A percentile compares a stretch with the other conserved stretches of the same genome.
Evolutionary conservation across 2,888 invertebrate species (phyloP).

Genomic region (Hypsopygia costalis): DNA sequence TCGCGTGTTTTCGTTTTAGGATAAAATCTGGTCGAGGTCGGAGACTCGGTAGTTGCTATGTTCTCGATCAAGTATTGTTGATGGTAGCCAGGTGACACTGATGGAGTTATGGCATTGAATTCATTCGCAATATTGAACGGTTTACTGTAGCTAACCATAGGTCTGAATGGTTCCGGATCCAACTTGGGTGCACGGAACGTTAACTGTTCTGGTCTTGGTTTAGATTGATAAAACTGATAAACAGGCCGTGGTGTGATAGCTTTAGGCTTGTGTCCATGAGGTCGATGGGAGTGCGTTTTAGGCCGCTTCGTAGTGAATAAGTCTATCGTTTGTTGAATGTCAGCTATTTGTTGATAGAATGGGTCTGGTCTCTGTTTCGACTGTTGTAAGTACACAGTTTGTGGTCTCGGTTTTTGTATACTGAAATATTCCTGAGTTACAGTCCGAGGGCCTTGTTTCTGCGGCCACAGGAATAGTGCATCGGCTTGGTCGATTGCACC

Average conservation of each 20-base stretch:
- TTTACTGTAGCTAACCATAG: slow-evolving; percentile 82
- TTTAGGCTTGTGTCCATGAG: slow-evolving; percentile 68
- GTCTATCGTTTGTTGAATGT: slow-evolving; percentile 83
- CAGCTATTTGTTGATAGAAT: slow-evolving; percentile 84
- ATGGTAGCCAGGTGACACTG: slow-evolving; percentile 56
- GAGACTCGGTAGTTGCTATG: slow-evolving; percentile 74
- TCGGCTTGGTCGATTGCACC: slow-evolving; percentile 69
- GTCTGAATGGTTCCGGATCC: slow-evolving; percentile 82
- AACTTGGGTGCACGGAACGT: slow-evolving; percentile 74
- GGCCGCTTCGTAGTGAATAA: slow-evolving; percentile 81
- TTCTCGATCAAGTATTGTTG: slow-evolving; percentile 71
- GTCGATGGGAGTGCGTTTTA: slow-evolving; percentile 60
- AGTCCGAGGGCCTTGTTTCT: slow-evolving; percentile 73
- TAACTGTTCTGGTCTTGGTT: slow-evolving; percentile 65
- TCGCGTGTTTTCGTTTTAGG: slow-evolving; percentile 67
- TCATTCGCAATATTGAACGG: slow-evolving; percentile 68
- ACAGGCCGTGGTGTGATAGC: slow-evolving; percentile 78
- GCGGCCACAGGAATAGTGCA: slow-evolving; percentile 71
- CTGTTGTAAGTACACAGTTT: slow-evolving; percentile 59
- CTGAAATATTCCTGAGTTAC: slow-evolving; percentile 77
- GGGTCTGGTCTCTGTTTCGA: slow-evolving; percentile 69
- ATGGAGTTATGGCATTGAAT: slow-evolving; percentile 64
- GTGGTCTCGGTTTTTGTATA: slow-evolving; percentile 66
- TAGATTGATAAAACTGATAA: slow-evolving; percentile 87
- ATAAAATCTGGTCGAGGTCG: slow-evolving; percentile 72